Conservation (phyloP, 2,888 invertebrate species). For the Sphinx pinastri region DNA sequence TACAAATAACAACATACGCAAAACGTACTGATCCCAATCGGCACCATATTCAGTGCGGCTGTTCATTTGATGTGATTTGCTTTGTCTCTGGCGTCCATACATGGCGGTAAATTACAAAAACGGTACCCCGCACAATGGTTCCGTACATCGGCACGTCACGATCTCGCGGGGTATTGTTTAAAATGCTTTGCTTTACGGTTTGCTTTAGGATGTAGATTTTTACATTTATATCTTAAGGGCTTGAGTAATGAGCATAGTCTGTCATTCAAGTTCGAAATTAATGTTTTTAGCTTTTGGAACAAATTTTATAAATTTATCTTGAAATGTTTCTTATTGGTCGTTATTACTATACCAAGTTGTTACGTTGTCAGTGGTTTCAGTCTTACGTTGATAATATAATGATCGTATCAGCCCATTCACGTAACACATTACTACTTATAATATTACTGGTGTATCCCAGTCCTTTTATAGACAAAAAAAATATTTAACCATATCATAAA, state of each 20-base stretch:
- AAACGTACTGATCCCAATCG: slow-evolving; percentile 5
- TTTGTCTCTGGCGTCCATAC: slow-evolving; percentile 22
- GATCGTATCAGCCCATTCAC: too few relatives aligned
- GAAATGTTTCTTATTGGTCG: too few relatives aligned
- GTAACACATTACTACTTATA: too few relatives aligned
- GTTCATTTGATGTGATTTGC: slow-evolving; percentile 37
- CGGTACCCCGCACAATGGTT: slow-evolving; percentile 25
- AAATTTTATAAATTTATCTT: too few relatives aligned
- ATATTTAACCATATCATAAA: too few relatives aligned
- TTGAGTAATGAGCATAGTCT: neutral
- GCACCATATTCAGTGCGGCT: slow-evolving; percentile 17
- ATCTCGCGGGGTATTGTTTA: slow-evolving; percentile 30
- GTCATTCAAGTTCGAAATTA: neutral
- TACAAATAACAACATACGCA: neutral
- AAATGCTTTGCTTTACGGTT: slow-evolving; percentile 2
- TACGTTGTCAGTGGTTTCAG: too few relatives aligned
- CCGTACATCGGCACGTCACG: slow-evolving; percentile 32
- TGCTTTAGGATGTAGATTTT: neutral
- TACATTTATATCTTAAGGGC: neutral
- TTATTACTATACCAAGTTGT: too few relatives aligned
- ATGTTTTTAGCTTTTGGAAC: neutral
- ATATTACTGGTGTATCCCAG: too few relatives aligned
- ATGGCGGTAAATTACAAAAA: slow-evolving; percentile 28
- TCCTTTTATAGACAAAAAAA: too few relatives aligned
- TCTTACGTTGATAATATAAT: too few relatives aligned